Evolutionary conservation across 2,797 vertebrate species (phyloP).

Genomic region (Pteronotus mesoamericanus): DNA sequence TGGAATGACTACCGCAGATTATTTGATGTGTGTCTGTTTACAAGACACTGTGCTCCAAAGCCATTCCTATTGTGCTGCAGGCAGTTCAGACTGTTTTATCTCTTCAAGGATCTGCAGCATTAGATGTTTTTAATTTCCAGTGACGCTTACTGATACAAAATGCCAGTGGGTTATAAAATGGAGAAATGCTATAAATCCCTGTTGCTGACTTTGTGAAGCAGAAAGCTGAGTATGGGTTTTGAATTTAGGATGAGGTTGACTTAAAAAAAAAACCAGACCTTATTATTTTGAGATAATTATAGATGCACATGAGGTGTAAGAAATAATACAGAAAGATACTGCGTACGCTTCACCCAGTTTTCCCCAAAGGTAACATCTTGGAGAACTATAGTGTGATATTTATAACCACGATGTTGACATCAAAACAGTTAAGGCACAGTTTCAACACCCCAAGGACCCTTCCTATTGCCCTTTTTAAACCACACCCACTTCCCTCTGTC

Average conservation of each 20-base stretch:
- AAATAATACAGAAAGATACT: neutral
- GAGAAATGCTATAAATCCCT: slow-evolving; percentile 9
- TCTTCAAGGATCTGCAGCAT: slow-evolving; percentile 27
- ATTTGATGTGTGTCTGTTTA: neutral
- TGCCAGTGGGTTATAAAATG: slow-evolving; percentile 40
- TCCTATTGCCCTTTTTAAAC: too few relatives aligned
- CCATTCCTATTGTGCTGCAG: slow-evolving; percentile 41
- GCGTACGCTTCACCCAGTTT: neutral
- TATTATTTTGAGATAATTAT: neutral
- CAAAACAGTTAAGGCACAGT: neutral
- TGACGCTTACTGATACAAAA: neutral
- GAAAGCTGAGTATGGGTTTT: slow-evolving; percentile 13
- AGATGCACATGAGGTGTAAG: neutral
- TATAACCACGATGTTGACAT: too few relatives aligned
- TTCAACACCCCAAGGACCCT: neutral
- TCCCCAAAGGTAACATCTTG: neutral
- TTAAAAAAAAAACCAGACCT: neutral
- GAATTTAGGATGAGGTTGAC: slow-evolving; percentile 42
- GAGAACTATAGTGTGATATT: fast-evolving
- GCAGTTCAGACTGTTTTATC: slow-evolving; percentile 25
- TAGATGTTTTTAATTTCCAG: slow-evolving; percentile 59
- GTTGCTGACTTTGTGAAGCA: neutral
- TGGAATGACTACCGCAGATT: neutral
- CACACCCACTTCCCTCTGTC: fast-evolving
- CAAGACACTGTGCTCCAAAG: slow-evolving; percentile 12